Percentiles rank a stretch among this genome's conserved stretches.
Evolutionary conservation across 1,140 invertebrate genomes (phyloP).

Genomic region (Chelonus insularis): DNA sequence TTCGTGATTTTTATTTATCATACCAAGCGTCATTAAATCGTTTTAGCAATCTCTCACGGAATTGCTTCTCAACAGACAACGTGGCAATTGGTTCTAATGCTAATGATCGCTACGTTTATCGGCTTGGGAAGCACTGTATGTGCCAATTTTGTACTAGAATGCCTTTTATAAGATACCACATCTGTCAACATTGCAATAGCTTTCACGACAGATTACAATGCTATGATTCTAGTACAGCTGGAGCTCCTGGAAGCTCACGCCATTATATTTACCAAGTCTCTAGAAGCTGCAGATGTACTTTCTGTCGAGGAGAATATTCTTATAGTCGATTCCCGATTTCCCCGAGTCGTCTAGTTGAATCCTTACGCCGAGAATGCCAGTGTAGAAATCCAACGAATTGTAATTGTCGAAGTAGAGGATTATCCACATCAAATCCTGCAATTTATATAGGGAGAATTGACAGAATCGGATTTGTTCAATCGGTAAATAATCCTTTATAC

Average conservation of each 20-base stretch:
- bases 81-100: slow-evolving; percentile 43
- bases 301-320: slow-evolving; percentile 45
- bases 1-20: slow-evolving; percentile 42
- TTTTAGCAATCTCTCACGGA: slow-evolving; percentile 38
- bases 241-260: slow-evolving; percentile 39
- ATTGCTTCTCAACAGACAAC: slow-evolving; percentile 56
- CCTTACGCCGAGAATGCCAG: slow-evolving; percentile 43
- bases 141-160: slow-evolving; percentile 45
- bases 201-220: slow-evolving; percentile 44
- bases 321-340: slow-evolving; percentile 44
- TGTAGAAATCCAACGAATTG: slow-evolving; percentile 44
- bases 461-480: slow-evolving; percentile 33
- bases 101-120: slow-evolving; percentile 41
- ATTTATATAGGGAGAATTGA: slow-evolving; percentile 50
- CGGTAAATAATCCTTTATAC: slow-evolving; percentile 51
- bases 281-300: slow-evolving; percentile 47
- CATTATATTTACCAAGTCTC: slow-evolving; percentile 54
- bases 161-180: slow-evolving; percentile 29
- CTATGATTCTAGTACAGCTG: slow-evolving; percentile 31
- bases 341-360: slow-evolving; percentile 38
- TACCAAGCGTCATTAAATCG: slow-evolving; percentile 46
- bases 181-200: slow-evolving; percentile 48
- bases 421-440: slow-evolving; percentile 42
- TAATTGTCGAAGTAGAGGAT: slow-evolving; percentile 39
- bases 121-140: slow-evolving; percentile 42